A percentile compares a stretch with the other conserved stretches of the same genome.
phyloP scores from a whole-genome alignment of 2,113 vertebrate species.

The Bettongia penicillata region DNA sequence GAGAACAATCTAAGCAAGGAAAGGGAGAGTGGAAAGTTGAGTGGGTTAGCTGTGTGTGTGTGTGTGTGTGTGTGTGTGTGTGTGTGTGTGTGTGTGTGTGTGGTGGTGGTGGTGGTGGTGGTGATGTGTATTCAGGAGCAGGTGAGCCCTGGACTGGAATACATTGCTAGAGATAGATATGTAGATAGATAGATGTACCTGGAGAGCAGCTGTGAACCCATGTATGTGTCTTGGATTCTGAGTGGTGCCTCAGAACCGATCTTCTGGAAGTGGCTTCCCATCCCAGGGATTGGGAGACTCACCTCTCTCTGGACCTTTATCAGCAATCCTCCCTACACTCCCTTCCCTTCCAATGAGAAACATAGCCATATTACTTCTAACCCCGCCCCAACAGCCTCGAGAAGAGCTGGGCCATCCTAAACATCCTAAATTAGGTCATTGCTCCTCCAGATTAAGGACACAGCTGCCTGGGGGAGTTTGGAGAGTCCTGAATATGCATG shows the following conservation, averaged over 20 bases:
- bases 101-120: too few species aligned
- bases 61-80: neutral
- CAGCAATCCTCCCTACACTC: too few species aligned
- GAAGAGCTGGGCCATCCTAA: neutral
- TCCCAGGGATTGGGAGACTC: neutral
- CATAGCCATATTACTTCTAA: neutral
- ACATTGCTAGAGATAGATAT: neutral
- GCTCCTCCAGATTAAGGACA: neutral
- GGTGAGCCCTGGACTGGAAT: neutral
- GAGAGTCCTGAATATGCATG: neutral
- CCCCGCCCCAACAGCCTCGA: neutral
- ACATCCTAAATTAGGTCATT: constrained; percentile 7
- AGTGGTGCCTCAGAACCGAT: neutral
- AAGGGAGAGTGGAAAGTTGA: neutral
- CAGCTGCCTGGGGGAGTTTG: neutral
- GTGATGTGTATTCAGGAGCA: neutral
- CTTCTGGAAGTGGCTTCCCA: neutral
- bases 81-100: too few species aligned
- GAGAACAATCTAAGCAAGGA: neutral
- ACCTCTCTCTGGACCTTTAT: neutral
- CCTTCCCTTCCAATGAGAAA: neutral
- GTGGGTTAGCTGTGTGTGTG: neutral
- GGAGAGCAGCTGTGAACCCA: neutral
- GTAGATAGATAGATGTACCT: neutral
- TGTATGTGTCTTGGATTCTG: neutral